Evolutionary conservation across 2,797 vertebrate genomes (phyloP).

Genomic region (Threskiornis aethiopicus): DNA sequence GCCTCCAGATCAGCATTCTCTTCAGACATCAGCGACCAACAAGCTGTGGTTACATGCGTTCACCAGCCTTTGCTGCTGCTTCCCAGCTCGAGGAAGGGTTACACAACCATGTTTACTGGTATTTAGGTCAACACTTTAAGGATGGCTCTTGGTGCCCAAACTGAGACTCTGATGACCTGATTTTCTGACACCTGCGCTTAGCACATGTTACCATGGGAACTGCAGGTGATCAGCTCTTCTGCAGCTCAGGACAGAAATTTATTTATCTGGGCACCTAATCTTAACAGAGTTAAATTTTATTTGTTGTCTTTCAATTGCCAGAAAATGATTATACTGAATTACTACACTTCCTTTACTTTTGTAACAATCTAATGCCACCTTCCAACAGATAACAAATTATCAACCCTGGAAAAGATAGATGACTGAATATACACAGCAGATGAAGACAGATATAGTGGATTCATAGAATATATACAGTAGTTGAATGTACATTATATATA

Average conservation of each 20-base stretch:
- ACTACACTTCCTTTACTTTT: not conserved
- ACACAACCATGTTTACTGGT: not conserved
- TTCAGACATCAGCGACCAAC: not conserved
- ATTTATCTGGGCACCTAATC: not conserved
- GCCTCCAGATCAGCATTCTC: not conserved
- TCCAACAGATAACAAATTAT: not conserved
- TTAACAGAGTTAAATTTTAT: not conserved
- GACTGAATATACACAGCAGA: not conserved
- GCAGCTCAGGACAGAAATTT: not conserved
- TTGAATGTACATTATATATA: not conserved
- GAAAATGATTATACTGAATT: not conserved
- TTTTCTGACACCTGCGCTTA: not conserved
- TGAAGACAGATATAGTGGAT: not conserved
- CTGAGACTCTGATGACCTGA: not conserved
- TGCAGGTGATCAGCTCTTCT: not conserved
- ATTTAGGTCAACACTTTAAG: conserved; percentile 33
- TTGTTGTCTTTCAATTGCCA: not conserved
- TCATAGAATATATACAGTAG: not conserved
- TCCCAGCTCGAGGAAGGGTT: not conserved
- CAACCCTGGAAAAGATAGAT: not conserved
- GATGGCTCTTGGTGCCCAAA: not conserved
- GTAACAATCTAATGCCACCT: not conserved
- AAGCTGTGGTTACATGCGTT: not conserved
- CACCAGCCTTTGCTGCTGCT: not conserved
- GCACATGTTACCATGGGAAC: not conserved